These are phyloP conservation scores for Leuciscus idus DNA, from an alignment of 2,113 vertebrate genomes.

Conservation along the genomic window DNA sequence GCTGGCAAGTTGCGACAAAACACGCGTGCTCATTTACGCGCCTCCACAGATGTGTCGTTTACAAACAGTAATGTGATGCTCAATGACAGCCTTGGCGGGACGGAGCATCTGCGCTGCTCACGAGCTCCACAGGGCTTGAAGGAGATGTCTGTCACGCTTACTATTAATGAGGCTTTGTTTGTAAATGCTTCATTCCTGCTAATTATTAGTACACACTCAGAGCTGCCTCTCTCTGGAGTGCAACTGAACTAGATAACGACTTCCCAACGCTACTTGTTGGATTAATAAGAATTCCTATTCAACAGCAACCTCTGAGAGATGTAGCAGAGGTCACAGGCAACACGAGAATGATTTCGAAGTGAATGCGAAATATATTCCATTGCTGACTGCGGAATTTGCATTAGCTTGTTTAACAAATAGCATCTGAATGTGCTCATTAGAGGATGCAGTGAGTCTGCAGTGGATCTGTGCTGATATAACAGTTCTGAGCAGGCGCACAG, in stretches of 20 bases:
- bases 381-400: neutral
- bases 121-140: constrained; percentile 59
- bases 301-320: constrained; percentile 24
- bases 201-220: constrained; percentile 60
- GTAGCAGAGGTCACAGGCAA: constrained; percentile 25
- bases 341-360: neutral
- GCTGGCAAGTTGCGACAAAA: constrained; percentile 47
- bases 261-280: constrained; percentile 22
- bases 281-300: constrained; percentile 21
- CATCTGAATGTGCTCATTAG: constrained; percentile 30
- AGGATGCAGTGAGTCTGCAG: constrained; percentile 26
- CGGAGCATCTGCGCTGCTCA: constrained; percentile 58
- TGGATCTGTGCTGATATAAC: constrained; percentile 27
- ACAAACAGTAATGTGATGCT: constrained; percentile 62
- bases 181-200: constrained; percentile 64
- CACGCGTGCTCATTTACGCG: constrained; percentile 43
- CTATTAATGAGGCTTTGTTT: constrained; percentile 68
- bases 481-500: neutral
- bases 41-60: constrained; percentile 57
- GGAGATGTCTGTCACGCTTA: constrained; percentile 61
- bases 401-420: constrained; percentile 31
- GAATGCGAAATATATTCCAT: neutral
- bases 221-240: constrained; percentile 61
- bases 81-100: constrained; percentile 51
- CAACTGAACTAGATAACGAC: constrained; percentile 51